These are phyloP conservation scores for Doris montereyensis DNA, from an alignment of 2,888 invertebrate species.

Conservation along the genomic window DNA sequence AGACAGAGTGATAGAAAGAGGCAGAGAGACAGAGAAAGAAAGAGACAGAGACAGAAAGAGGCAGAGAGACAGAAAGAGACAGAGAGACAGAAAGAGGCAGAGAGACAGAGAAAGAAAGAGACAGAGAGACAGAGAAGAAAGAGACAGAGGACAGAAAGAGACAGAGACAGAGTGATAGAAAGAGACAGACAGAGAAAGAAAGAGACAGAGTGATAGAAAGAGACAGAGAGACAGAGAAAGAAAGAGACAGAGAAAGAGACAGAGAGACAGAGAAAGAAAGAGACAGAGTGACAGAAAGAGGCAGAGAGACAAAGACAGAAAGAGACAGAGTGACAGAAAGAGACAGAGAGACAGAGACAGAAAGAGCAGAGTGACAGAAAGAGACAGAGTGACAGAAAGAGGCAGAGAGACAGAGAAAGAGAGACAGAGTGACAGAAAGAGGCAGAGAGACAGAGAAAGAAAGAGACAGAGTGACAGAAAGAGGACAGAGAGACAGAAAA, in stretches of 20 bases:
- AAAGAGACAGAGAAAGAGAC: conserved; percentile 6
- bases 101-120: conserved; percentile 26
- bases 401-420: too few species aligned
- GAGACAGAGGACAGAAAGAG: neutral
- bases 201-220: neutral
- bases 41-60: conserved; percentile 12
- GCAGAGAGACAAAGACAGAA: neutral
- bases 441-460: too few species aligned
- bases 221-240: neutral
- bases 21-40: neutral
- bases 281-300: neutral
- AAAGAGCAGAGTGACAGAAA: too few species aligned
- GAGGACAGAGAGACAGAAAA: too few species aligned
- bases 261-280: neutral
- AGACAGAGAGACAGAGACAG: neutral
- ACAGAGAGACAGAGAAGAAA: conserved; percentile 22
- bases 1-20: neutral
- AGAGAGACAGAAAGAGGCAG: conserved; percentile 12
- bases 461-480: too few species aligned
- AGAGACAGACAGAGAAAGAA: neutral
- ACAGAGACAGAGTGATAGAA: conserved; percentile 2
- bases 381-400: neutral
- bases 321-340: neutral
- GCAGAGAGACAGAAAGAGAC: neutral
- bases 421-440: too few species aligned